Evolutionary conservation across 2,113 vertebrate genomes (phyloP).

Genomic region (Pyxicephalus adspersus): DNA sequence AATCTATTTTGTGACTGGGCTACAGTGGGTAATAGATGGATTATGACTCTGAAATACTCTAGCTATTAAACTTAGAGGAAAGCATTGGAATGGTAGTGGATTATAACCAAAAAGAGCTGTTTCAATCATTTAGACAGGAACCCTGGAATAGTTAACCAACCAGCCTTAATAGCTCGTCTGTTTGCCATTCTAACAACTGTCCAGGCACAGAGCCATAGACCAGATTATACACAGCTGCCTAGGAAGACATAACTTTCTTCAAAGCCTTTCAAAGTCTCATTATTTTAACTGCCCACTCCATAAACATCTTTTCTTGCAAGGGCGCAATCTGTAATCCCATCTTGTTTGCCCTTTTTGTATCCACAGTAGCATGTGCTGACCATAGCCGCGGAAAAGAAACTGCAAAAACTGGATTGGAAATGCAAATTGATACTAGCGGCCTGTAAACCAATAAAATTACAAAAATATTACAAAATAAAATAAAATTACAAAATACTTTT

Average conservation of each 20-base stretch:
- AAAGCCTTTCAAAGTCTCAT: conserved; percentile 53
- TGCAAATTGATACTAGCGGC: no score
- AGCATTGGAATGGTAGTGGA: conserved; percentile 41
- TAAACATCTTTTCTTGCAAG: conserved; percentile 55
- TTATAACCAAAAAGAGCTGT: conserved; percentile 46
- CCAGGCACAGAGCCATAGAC: conserved; percentile 50
- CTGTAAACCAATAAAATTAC: no score
- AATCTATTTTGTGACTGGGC: conserved; percentile 25
- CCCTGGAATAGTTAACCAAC: conserved; percentile 43
- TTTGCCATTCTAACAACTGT: conserved; percentile 59
- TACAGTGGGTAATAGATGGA: conserved; percentile 22
- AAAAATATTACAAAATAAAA: no score
- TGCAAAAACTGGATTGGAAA: conserved; percentile 31
- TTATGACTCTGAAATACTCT: conserved; percentile 39
- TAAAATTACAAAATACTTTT: no score
- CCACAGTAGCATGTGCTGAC: conserved; percentile 59
- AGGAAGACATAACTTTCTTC: conserved; percentile 55
- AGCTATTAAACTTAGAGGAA: conserved; percentile 43
- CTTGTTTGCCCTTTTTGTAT: conserved; percentile 26
- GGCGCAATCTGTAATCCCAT: conserved; percentile 59
- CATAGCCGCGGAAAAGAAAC: conserved; percentile 62
- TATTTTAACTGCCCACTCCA: conserved; percentile 57
- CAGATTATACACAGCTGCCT: conserved; percentile 49
- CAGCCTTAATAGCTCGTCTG: conserved; percentile 54
- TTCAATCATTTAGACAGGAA: conserved; percentile 49